Evolutionary conservation across 2,888 invertebrate species (phyloP).

Genomic region (Dolichomitus sp.): DNA sequence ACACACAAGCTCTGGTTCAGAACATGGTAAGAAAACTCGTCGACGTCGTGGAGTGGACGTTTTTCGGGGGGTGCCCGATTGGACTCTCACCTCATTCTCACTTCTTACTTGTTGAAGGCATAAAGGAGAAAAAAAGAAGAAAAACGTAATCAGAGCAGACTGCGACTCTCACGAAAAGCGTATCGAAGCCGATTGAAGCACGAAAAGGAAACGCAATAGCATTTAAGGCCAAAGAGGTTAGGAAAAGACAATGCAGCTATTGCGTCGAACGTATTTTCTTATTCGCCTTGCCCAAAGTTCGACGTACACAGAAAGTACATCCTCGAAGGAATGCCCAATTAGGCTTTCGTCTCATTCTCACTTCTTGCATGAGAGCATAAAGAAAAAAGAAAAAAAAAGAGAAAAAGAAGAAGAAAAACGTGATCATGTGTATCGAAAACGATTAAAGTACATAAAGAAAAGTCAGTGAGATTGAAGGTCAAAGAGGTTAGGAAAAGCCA

Average conservation of each 20-base stretch:
- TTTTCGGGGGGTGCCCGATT: constrained; percentile 21
- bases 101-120: constrained; percentile 1
- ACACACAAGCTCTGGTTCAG: constrained; percentile 19
- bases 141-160: constrained; percentile 20
- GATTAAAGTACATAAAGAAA: background rate
- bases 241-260: constrained; percentile 1
- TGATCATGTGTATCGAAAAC: constrained; percentile 1
- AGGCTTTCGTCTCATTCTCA: no score
- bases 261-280: constrained; percentile 22
- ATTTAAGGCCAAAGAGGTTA: background rate
- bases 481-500: background rate
- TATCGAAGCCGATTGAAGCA: constrained; percentile 21
- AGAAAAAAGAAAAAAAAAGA: no score
- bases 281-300: background rate
- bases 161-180: background rate
- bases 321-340: no score
- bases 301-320: constrained; percentile 1
- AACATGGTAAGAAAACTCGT: constrained; percentile 27
- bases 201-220: background rate
- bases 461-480: background rate
- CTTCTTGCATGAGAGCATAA: no score
- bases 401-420: background rate
- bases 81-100: constrained; percentile 20
- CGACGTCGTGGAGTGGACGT: constrained; percentile 27
- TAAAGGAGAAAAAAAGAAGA: constrained; percentile 4